phyloP scores from a whole-genome alignment of 2,113 vertebrate species.

The Dasyprocta punctata region DNA sequence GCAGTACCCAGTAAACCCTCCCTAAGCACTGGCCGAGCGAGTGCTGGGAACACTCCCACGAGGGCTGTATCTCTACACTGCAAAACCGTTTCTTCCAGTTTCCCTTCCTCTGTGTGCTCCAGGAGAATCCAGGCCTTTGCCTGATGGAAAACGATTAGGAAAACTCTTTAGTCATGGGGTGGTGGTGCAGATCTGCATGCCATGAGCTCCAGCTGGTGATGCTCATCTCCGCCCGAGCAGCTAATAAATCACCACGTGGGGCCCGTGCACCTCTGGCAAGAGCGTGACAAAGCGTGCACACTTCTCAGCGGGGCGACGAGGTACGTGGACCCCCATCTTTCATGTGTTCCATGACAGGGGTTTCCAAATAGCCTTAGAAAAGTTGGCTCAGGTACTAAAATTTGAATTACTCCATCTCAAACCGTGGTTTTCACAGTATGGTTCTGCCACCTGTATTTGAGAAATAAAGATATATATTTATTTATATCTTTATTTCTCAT shows the following conservation, averaged over 20 bases:
- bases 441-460: not conserved
- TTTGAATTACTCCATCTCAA: not conserved
- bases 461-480: not conserved
- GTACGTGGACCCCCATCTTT: too few relatives aligned
- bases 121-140: not conserved
- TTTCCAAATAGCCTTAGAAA: not conserved
- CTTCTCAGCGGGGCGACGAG: too few relatives aligned
- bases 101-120: not conserved
- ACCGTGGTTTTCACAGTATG: not conserved
- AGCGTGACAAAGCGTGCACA: rapidly evolving
- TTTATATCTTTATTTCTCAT: too few relatives aligned
- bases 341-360: too few relatives aligned
- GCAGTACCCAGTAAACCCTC: not conserved
- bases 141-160: not conserved
- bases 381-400: not conserved
- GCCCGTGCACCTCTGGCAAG: not conserved
- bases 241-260: too few relatives aligned
- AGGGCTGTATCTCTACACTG: rapidly evolving
- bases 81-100: not conserved
- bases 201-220: too few relatives aligned
- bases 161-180: rapidly evolving
- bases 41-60: not conserved
- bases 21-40: rapidly evolving
- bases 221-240: not conserved
- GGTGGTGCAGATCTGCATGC: not conserved